Evolutionary conservation across 2,797 vertebrate species (phyloP).

Genomic region (Staurois parvus): DNA sequence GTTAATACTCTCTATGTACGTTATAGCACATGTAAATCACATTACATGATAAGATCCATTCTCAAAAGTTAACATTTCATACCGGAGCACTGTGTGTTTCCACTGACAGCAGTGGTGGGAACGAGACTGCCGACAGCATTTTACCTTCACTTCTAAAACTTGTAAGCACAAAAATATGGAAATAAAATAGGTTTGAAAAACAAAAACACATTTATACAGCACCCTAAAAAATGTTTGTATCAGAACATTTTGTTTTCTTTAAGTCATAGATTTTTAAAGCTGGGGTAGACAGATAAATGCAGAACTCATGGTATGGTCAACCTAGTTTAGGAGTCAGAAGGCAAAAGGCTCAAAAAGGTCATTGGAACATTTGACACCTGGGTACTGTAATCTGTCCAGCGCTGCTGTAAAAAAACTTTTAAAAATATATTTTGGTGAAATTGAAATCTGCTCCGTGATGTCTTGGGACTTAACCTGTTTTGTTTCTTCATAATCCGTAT

Average conservation of each 20-base stretch:
- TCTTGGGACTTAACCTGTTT: neutral
- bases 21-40: neutral
- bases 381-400: neutral
- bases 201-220: no score
- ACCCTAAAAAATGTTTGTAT: no score
- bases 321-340: neutral
- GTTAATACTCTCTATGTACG: neutral
- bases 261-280: neutral
- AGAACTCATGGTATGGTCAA: neutral
- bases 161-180: neutral
- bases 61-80: neutral
- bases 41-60: no score
- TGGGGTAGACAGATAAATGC: neutral
- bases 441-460: neutral
- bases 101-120: neutral
- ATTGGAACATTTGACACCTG: neutral
- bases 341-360: neutral
- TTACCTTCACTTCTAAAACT: neutral
- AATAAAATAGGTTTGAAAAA: no score
- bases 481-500: neutral
- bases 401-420: neutral
- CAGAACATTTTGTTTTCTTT: neutral
- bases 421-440: neutral
- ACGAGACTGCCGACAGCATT: neutral
- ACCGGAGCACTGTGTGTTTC: neutral